Conservation (phyloP, 2,888 invertebrate species). For the Eudasyphora cyanicolor region DNA sequence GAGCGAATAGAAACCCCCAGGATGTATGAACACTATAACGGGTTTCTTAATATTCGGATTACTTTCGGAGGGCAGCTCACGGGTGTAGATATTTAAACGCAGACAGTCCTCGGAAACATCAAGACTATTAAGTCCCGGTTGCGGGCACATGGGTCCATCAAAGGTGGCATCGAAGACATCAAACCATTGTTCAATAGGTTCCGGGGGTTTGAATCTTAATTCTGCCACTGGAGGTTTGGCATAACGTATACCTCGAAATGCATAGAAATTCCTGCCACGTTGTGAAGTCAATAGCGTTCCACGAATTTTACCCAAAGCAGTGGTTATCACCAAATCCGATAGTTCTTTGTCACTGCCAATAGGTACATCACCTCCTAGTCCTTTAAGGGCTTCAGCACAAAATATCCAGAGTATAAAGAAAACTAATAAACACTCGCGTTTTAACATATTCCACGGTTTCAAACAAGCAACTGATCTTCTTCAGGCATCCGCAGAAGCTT, state of each 20-base stretch:
- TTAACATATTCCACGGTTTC: conserved; percentile 55
- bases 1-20: conserved; percentile 84
- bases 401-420: conserved; percentile 33
- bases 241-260: conserved; percentile 79
- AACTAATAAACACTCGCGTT: conserved; percentile 41
- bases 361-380: conserved; percentile 58
- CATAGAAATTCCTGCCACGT: conserved; percentile 77
- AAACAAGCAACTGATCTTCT: conserved; percentile 58
- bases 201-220: conserved; percentile 79
- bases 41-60: conserved; percentile 79
- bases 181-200: conserved; percentile 81
- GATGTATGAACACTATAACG: conserved; percentile 86
- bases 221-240: conserved; percentile 77
- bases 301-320: conserved; percentile 78
- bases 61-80: conserved; percentile 73
- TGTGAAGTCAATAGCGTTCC: conserved; percentile 77
- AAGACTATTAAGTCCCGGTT: conserved; percentile 75
- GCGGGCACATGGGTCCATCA: conserved; percentile 83
- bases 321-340: conserved; percentile 77
- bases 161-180: conserved; percentile 81
- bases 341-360: conserved; percentile 76
- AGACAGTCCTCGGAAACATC: conserved; percentile 82
- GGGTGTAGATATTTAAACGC: conserved; percentile 82
- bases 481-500: conserved; percentile 36
- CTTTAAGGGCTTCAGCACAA: conserved; percentile 29